Conservation (phyloP, 1,140 invertebrate genomes). For the Frieseomelitta varia region DNA sequence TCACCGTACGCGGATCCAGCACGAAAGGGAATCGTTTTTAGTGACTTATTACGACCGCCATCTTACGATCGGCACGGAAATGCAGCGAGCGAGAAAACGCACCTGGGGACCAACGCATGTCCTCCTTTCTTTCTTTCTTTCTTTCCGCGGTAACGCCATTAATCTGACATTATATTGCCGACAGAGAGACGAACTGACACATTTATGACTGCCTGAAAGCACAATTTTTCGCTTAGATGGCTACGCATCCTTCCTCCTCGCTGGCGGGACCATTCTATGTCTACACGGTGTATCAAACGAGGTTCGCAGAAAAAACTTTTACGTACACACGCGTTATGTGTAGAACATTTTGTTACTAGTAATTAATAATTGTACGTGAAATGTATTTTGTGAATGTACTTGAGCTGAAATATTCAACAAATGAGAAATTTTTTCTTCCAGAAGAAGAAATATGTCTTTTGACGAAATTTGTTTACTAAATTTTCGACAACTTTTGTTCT, state of each 20-base stretch:
- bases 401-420: too few relatives aligned
- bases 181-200: constrained; percentile 18
- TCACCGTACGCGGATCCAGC: neutral
- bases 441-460: too few relatives aligned
- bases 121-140: neutral
- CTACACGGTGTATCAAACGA: neutral
- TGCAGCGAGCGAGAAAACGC: constrained; percentile 12
- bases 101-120: constrained; percentile 11
- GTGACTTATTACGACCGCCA: constrained; percentile 6
- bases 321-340: too few relatives aligned
- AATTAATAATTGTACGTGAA: too few relatives aligned
- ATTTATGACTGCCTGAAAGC: constrained; percentile 20
- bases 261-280: neutral
- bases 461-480: too few relatives aligned
- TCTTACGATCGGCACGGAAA: neutral
- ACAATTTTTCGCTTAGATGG: constrained; percentile 16
- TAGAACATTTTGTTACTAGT: too few relatives aligned
- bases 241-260: neutral
- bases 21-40: neutral
- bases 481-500: too few relatives aligned
- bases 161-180: constrained; percentile 17
- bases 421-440: too few relatives aligned
- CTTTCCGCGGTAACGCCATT: constrained; percentile 9
- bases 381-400: too few relatives aligned
- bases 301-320: too few relatives aligned